Conservation (phyloP, 2,113 vertebrate species). For the Paralichthys olivaceus region DNA sequence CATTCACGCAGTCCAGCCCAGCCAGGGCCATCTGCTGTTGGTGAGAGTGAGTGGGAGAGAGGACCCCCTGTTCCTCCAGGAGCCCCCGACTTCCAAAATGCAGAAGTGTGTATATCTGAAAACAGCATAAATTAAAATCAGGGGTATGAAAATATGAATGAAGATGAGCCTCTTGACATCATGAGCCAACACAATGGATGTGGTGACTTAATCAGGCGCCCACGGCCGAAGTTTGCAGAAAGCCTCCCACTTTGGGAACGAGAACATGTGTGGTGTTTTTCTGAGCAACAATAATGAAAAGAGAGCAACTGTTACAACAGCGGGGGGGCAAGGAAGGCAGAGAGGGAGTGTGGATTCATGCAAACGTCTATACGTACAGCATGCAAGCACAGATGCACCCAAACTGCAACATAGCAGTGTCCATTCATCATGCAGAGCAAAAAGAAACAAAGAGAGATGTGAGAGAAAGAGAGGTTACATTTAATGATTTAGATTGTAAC, state of each 20-base stretch:
- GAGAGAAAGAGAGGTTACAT: constrained; percentile 8
- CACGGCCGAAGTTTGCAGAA: background rate
- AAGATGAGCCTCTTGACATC: constrained; percentile 41
- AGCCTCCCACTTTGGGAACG: constrained; percentile 55
- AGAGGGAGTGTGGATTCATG: constrained; percentile 43
- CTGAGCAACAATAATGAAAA: constrained; percentile 46
- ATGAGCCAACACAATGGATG: constrained; percentile 24
- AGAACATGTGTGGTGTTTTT: constrained; percentile 62
- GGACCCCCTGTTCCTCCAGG: constrained; percentile 63
- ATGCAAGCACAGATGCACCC: constrained; percentile 50
- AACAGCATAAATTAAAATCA: constrained; percentile 55
- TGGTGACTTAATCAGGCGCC: constrained; percentile 5
- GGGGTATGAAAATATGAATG: constrained; percentile 63
- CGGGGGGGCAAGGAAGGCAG: constrained; percentile 25
- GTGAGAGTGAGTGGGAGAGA: constrained; percentile 74
- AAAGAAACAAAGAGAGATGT: constrained; percentile 47
- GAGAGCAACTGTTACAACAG: constrained; percentile 63
- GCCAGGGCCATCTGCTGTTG: constrained; percentile 78
- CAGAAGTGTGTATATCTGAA: constrained; percentile 23
- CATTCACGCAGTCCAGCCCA: constrained; percentile 70
- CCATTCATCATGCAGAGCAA: constrained; percentile 60
- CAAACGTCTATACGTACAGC: constrained; percentile 39
- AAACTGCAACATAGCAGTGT: constrained; percentile 30
- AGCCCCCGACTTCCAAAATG: constrained; percentile 40
- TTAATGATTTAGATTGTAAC: too few relatives aligned